Base-by-base conservation (phyloP, 2,113 vertebrate species). In the Rhombomys opimus region DNA sequence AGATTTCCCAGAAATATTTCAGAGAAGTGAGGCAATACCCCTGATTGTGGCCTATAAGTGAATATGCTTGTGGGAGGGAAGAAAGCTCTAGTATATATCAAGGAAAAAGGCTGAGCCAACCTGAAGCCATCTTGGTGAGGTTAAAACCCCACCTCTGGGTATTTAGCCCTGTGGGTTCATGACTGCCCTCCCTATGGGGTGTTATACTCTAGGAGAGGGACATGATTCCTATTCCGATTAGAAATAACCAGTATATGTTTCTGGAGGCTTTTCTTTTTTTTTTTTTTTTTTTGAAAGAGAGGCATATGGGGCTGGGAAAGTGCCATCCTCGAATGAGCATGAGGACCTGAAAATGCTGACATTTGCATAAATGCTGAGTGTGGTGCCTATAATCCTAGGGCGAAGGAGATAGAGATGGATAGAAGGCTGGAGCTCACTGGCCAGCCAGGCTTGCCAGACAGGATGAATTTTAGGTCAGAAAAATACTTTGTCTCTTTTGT, bases 1-100 rank as follows among this genome's bases (percentile, higher is more conserved):
- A 17, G 57, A 32, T 30, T 0, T 61, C 77, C 25, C 2, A 0
- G 93, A 38, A 4, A 1, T 73, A 4, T 5, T 15, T 6, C 46
- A 9, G 88, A 75, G 4, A 17, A 93, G 93, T 20, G 30, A 93
- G 0, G 0, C 0, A 0, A 12, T 95, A 70, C 12, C 5, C 3
- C 81, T 89, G 22, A 73, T 41, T 10, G 95, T 96, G 80, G 6
- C 20, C 70, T 88, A 68, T 96, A 63, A 95, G 95, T 92, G n/a
- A 35, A 54, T 27, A 25, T 63, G 25, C 15, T 35, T 3, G 0
- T 20, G 68, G 41, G 32, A 63, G n/a, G 54, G 6, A 14, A 1
- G 3, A 1, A 32, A 80, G 54, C 9, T 32, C 4, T 5, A 14
- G 61, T 7, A 23, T 54, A 9, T 14, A 2, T 11, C 7, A 15